Evolutionary conservation across 2,888 invertebrate genomes (phyloP).

Genomic region (Eulithis testata): DNA sequence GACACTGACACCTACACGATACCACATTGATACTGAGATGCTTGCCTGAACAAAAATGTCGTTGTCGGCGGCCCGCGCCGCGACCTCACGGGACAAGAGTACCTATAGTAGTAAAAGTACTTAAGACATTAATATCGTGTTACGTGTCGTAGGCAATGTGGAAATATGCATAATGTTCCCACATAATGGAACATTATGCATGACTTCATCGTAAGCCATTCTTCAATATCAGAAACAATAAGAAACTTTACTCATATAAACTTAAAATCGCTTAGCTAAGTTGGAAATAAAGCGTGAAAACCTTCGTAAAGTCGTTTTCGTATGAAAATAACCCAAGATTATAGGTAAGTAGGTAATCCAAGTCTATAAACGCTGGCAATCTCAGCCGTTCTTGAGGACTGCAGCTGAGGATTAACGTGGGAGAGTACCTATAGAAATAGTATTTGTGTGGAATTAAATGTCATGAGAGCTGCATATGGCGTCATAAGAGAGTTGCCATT

Average conservation of each 20-base stretch:
- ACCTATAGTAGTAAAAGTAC: no score
- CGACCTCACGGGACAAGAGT: no score
- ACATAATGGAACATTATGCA: slow-evolving; percentile 13
- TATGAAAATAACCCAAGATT: slow-evolving; percentile 8
- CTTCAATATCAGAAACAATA: slow-evolving; percentile 30
- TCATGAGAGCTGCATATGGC: no score
- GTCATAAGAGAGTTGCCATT: neutral
- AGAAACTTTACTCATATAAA: slow-evolving; percentile 44
- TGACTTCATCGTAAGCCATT: slow-evolving; percentile 24
- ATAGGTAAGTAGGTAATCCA: neutral
- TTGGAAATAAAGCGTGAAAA: slow-evolving; percentile 25
- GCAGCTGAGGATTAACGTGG: neutral
- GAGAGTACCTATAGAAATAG: neutral
- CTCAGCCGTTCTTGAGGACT: neutral
- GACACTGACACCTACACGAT: no score
- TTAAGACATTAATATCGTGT: no score
- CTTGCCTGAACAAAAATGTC: no score
- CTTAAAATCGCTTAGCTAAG: slow-evolving; percentile 29
- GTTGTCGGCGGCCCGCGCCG: no score
- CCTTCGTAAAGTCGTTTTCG: neutral
- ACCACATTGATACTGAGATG: no score
- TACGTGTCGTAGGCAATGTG: no score
- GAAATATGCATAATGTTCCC: no score
- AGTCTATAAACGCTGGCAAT: neutral
- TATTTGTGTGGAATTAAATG: neutral